Percentiles rank a stretch among this genome's conserved stretches.
phyloP scores from a whole-genome alignment of 2,797 vertebrate species.

The Remorina albescens region DNA sequence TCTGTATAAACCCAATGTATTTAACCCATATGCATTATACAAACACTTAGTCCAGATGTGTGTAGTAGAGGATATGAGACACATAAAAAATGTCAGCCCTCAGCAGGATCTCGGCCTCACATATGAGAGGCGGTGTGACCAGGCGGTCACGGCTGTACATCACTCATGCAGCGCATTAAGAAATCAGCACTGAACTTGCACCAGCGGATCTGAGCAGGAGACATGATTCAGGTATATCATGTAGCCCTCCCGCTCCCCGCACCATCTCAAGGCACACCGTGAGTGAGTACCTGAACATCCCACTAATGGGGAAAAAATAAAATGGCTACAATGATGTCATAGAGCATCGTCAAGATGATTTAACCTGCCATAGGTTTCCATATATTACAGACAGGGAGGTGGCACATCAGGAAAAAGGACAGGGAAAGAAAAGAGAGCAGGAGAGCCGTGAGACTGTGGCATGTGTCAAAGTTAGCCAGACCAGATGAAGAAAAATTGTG shows the following conservation, averaged over 20 bases:
- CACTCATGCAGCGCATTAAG: slow-evolving; percentile 57
- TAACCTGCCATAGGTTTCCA: slow-evolving; percentile 31
- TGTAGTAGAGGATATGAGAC: slow-evolving; percentile 12
- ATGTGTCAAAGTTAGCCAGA: neutral
- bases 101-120: slow-evolving; percentile 10
- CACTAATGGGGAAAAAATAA: slow-evolving; percentile 33
- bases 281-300: slow-evolving; percentile 27
- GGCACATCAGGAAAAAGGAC: slow-evolving; percentile 6
- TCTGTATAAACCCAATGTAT: slow-evolving; percentile 44
- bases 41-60: slow-evolving; percentile 44
- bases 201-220: slow-evolving; percentile 25
- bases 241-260: slow-evolving; percentile 33
- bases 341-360: slow-evolving; percentile 16
- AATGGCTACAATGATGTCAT: slow-evolving; percentile 35
- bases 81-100: slow-evolving; percentile 8
- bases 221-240: slow-evolving; percentile 56
- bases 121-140: slow-evolving; percentile 23
- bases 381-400: slow-evolving; percentile 1
- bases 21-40: slow-evolving; percentile 12
- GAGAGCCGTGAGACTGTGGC: slow-evolving; percentile 45
- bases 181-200: slow-evolving; percentile 41
- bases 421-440: neutral
- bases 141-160: slow-evolving; percentile 22
- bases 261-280: slow-evolving; percentile 8
- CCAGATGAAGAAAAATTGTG: slow-evolving; percentile 22